Conservation (phyloP, 2,113 vertebrate genomes). For the Caranx melampygus region DNA sequence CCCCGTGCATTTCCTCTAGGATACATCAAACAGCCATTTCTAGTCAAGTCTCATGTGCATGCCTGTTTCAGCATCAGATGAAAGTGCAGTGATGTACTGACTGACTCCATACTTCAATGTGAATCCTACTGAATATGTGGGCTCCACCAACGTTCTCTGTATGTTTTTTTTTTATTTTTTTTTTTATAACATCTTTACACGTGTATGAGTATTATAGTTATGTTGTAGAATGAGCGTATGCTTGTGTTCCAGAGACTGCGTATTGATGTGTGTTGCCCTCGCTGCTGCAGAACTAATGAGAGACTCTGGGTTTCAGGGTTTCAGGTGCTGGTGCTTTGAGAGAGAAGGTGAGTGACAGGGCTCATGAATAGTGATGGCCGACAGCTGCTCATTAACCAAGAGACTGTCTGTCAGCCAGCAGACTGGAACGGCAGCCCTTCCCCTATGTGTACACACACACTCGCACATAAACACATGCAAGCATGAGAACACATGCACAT, state of each 20-base stretch:
- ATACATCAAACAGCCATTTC: conserved; percentile 62
- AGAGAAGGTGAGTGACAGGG: conserved; percentile 77
- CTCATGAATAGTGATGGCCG: conserved; percentile 85
- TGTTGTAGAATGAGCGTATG: conserved; percentile 39
- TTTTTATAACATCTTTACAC: conserved; percentile 25
- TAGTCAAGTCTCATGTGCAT: conserved; percentile 44
- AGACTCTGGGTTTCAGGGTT: conserved; percentile 70
- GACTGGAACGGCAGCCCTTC: conserved; percentile 68
- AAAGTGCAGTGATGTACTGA: conserved; percentile 56
- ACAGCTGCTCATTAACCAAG: conserved; percentile 85
- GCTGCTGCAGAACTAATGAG: conserved; percentile 73
- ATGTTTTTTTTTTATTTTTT: neutral
- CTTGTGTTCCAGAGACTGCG: conserved; percentile 12
- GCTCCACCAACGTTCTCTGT: conserved; percentile 8
- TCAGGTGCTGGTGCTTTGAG: conserved; percentile 73
- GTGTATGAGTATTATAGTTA: conserved; percentile 17
- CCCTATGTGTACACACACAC: conserved; percentile 57
- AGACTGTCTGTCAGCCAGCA: conserved; percentile 80
- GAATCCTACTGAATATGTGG: conserved; percentile 34
- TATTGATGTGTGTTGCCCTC: conserved; percentile 26
- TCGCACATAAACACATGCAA: conserved; percentile 51
- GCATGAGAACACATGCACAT: conserved; percentile 32
- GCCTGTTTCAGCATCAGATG: conserved; percentile 51
- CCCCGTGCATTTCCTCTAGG: conserved; percentile 40
- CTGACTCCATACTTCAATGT: conserved; percentile 43